A percentile compares a stretch with the other conserved stretches of the same genome.
Conservation (phyloP, 2,888 invertebrate species). For the Octodonta nipae region DNA sequence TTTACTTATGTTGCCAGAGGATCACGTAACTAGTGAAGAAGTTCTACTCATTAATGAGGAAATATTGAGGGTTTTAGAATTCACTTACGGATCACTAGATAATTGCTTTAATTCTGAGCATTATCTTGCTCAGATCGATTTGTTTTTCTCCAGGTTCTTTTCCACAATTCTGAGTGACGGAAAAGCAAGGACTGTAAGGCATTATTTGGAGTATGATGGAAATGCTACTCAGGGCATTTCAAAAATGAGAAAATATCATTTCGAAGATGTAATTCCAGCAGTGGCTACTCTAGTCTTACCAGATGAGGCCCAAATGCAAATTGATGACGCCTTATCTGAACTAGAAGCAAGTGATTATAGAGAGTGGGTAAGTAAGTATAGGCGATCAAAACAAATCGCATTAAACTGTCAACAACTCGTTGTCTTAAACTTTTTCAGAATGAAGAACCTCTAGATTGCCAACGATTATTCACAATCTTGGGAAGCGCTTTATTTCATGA, state of each 20-base stretch:
- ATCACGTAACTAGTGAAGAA: slow-evolving; percentile 37
- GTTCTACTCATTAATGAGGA: slow-evolving; percentile 37
- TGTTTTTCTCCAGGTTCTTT: slow-evolving; percentile 50
- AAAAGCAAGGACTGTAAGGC: slow-evolving; percentile 27
- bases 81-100: slow-evolving; percentile 45
- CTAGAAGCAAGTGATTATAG: slow-evolving; percentile 83
- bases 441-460: slow-evolving; percentile 62
- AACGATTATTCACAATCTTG: slow-evolving; percentile 48
- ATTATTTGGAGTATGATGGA: slow-evolving; percentile 19
- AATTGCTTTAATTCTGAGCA: slow-evolving; percentile 42
- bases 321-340: slow-evolving; percentile 78
- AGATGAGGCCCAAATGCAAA: slow-evolving; percentile 62
- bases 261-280: slow-evolving; percentile 54
- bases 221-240: slow-evolving; percentile 10
- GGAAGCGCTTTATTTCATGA: slow-evolving; percentile 43
- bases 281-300: slow-evolving; percentile 54
- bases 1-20: slow-evolving; percentile 51
- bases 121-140: slow-evolving; percentile 46
- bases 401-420: too few species aligned
- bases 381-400: too few species aligned
- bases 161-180: slow-evolving; percentile 36
- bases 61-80: slow-evolving; percentile 43
- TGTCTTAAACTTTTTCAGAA: too few species aligned
- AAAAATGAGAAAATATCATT: slow-evolving; percentile 22
- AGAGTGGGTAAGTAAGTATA: slow-evolving; percentile 55